Base-by-base conservation (phyloP, 2,113 vertebrate species). In the Syrrhaptes paradoxus region DNA sequence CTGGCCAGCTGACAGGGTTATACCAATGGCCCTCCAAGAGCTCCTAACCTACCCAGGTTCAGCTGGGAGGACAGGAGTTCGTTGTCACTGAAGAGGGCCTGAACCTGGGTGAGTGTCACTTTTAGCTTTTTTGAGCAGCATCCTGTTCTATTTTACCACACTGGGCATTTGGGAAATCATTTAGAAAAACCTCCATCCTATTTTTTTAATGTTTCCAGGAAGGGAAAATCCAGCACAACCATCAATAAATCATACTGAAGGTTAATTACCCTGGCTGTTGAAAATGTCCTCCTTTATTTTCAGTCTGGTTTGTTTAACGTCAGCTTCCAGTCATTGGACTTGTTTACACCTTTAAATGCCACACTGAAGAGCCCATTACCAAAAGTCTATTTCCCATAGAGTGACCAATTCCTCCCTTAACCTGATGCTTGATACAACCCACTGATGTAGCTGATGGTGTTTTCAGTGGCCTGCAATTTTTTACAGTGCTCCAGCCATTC, bases 231-330 rank as follows among this genome's bases (percentile, higher is more conserved):
- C 52, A 84, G 46, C 71, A 85, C 36, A 83, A 51, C 61, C 62
- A 46, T 58, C 57, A 92, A 24, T 92, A 76, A 90, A 62, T 70
- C 5, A 26, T 86, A n/a, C 48, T 48, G 49, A 87, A 95, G 66
- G 93, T 93, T 95, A 95, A 96, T 95, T 95, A 58, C 74, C 10
- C 25, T 95, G 73, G 31, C 81, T 89, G 13, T 84, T 95, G 70
- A 79, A 91, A 94, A 76, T 57, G 28, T 73, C 38, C 52, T 91
- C 34, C 26, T 74, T 87, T 90, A 89, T 93, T 96, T 95, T 96
- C 54, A 93, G 77, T 51, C 70, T 93, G 58, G 66, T 82, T 72
- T 87, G 28, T 96, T 89, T 75, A 89, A 78, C 1, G 0, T 43
- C 77, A 82, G 32, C 49, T 91, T 95, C 74, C 62, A 82, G 52